A percentile compares a stretch with the other conserved stretches of the same genome.
Evolutionary conservation across 1,140 invertebrate genomes (phyloP).

Genomic region (Formica exsecta): DNA sequence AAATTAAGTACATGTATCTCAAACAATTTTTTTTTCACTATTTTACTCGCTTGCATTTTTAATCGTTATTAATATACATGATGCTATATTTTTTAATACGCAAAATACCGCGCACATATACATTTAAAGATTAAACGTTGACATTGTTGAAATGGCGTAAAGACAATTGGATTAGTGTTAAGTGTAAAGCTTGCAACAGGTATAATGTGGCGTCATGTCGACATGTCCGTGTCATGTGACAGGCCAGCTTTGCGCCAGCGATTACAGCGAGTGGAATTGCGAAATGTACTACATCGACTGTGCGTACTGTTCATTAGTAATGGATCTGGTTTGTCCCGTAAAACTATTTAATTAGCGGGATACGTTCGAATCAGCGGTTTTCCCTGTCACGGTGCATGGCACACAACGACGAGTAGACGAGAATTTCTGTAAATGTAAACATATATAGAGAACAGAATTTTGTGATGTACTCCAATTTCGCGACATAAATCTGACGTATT

Average conservation of each 20-base stretch:
- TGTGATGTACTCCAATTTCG: conserved; percentile 5
- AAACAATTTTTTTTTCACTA: not conserved
- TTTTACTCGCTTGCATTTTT: not conserved
- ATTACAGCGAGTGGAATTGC: conserved; percentile 55
- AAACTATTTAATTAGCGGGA: conserved; percentile 70
- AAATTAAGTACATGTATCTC: not conserved
- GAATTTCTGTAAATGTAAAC: conserved; percentile 9
- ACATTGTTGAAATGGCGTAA: not conserved
- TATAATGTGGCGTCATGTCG: conserved; percentile 58
- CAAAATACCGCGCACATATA: not conserved
- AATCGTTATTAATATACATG: not conserved
- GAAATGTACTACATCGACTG: conserved; percentile 22
- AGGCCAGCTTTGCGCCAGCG: conserved; percentile 49
- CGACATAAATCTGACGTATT: conserved; percentile 6
- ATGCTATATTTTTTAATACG: not conserved
- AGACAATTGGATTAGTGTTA: conserved; percentile 27
- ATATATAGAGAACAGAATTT: not conserved
- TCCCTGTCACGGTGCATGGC: conserved; percentile 3
- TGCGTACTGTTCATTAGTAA: conserved; percentile 69
- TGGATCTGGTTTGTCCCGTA: conserved; percentile 60
- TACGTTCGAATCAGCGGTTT: conserved; percentile 36
- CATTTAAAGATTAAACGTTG: not conserved
- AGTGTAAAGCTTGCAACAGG: conserved; percentile 71
- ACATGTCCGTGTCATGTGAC: conserved; percentile 58
- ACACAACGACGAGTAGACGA: not conserved